Evolutionary conservation across 2,888 invertebrate genomes (phyloP).

Genomic region (Chymomyza amoena): DNA sequence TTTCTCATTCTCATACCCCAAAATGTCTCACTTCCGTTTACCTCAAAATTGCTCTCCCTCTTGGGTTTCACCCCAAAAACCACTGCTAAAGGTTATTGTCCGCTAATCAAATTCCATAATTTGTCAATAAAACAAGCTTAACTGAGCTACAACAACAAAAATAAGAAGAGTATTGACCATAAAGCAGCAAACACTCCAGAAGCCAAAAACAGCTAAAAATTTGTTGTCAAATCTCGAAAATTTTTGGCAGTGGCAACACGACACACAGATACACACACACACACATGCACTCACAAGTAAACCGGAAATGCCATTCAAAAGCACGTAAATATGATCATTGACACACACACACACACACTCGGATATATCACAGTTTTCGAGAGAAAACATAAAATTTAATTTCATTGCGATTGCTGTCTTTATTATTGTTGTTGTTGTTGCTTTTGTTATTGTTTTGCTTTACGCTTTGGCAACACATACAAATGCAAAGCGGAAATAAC

Average conservation of each 20-base stretch:
- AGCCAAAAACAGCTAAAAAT: not conserved
- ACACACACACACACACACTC: constrained; percentile 9
- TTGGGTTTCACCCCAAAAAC: too few species aligned
- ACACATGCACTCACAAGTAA: constrained; percentile 33
- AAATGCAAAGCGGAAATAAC: constrained; percentile 75
- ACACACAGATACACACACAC: constrained; percentile 7
- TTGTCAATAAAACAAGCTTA: constrained; percentile 29
- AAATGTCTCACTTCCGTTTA: too few species aligned
- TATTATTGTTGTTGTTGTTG: constrained; percentile 2
- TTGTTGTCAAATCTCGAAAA: not conserved
- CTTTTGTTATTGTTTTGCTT: not conserved
- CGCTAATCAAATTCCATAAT: constrained; percentile 44
- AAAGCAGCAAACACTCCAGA: not conserved
- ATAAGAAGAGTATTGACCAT: not conserved
- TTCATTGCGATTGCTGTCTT: constrained; percentile 53
- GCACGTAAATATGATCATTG: constrained; percentile 54
- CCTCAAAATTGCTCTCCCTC: too few species aligned
- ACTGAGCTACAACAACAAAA: not conserved
- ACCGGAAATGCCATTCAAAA: constrained; percentile 64
- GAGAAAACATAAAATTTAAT: constrained; percentile 61
- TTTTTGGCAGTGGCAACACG: constrained; percentile 17
- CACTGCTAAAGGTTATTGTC: constrained; percentile 5
- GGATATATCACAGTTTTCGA: constrained; percentile 5
- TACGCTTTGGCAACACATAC: constrained; percentile 55
- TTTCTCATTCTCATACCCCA: too few species aligned